Evolutionary conservation across 2,888 invertebrate species (phyloP).

Genomic region (Polymixis lichenea): DNA sequence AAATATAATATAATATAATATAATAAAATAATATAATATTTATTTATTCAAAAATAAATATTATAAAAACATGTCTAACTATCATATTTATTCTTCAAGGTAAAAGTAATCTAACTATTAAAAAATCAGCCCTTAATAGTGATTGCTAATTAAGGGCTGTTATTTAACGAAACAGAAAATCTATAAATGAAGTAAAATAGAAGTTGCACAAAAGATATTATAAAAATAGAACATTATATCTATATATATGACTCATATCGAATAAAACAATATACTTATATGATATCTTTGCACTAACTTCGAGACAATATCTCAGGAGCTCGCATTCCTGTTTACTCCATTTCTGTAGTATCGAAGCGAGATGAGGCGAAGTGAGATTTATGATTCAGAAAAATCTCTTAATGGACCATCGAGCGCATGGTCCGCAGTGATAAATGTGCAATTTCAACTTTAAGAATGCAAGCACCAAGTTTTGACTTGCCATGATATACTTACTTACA

Average conservation of each 20-base stretch:
- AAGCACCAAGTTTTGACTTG: conserved; percentile 88
- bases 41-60: too few species aligned
- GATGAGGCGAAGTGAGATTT: conserved; percentile 90
- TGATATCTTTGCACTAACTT: conserved; percentile 63
- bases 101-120: too few species aligned
- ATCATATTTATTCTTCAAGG: too few species aligned
- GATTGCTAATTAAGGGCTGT: not conserved
- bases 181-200: conserved; percentile 8
- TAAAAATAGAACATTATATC: conserved; percentile 52
- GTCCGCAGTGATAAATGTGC: conserved; percentile 89
- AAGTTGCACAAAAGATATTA: conserved; percentile 16
- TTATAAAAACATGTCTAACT: too few species aligned
- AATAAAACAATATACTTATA: conserved; percentile 60
- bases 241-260: conserved; percentile 52
- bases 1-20: too few species aligned
- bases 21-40: too few species aligned
- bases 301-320: conserved; percentile 71
- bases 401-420: conserved; percentile 88
- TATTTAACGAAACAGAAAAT: not conserved
- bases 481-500: conserved; percentile 86
- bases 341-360: conserved; percentile 86
- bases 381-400: conserved; percentile 90
- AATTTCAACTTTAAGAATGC: conserved; percentile 89
- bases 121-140: not conserved
- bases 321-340: conserved; percentile 81